Evolutionary conservation across 2,888 invertebrate genomes (phyloP), one percentile per base, ranked within the genome.

Genomic region (Athripsodes cinereus): DNA sequence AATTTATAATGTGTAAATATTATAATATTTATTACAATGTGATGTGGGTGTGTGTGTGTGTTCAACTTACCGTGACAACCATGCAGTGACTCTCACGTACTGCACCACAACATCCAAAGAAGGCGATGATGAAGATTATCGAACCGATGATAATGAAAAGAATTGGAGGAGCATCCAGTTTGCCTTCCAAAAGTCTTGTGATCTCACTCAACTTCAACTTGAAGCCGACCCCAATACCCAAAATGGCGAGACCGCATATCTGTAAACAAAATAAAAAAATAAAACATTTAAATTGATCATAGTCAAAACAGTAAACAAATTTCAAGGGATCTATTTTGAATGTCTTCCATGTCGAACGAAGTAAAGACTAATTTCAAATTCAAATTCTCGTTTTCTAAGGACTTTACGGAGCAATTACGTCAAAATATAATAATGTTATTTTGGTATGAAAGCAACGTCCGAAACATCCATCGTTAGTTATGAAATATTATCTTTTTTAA

Each of bases 71-170:
- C 68, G 87, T 88, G 72, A 90, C 82, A 55, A 89, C 84, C 87
- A 93, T 90, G 79, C 91, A 92, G 69, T 92, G 87, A 69, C 89
- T 92, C 74, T 94, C 93, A 64, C 89, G 84, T 65, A 90, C 85
- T 13, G 94, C 92, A 47, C 94, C 94, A 70, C 92, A 93, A 74
- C 94, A 94, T 64, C 93, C 94, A 70, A 93, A 87, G 80, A 92
- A 92, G 2, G 92, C 88, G 64, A 93, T 87, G 66, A 91, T 72
- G 68, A 92, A 88, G 64, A 90, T 84, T 56, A 89, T 69, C 11
- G 82, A 78, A 13, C 90, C 88, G 62, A 90, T 72, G 57, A 85
- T 72, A 61, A 90, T 86, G 66, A 88, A 78, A 44, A 81, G 68
- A 69, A 87, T 78, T 1, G 88, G 83, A 1, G 86, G 81, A 40